These are phyloP conservation scores for Hippopotamyrus pictus DNA, from an alignment of 2,797 vertebrate species.

Conservation along the genomic window DNA sequence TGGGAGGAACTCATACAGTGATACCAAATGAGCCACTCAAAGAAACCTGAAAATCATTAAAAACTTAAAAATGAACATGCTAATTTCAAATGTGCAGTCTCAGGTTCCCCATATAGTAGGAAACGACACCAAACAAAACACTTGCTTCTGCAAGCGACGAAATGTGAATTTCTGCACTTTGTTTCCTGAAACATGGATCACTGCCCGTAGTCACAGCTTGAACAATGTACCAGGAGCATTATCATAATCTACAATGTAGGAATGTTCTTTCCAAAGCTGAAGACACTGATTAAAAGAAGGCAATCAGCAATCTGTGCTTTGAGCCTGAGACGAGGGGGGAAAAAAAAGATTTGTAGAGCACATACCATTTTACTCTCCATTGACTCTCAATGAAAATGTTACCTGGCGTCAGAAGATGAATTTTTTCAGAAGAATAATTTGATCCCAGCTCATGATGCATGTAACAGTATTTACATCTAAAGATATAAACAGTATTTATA, in stretches of 20 bases:
- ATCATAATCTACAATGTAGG: neutral
- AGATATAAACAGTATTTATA: no score
- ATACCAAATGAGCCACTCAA: neutral
- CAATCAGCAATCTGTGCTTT: neutral
- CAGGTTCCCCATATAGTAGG: neutral
- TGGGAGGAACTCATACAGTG: neutral
- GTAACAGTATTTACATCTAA: neutral
- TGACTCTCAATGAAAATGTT: neutral
- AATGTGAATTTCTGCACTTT: neutral
- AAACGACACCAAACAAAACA: neutral
- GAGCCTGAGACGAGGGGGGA: neutral
- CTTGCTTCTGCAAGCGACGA: neutral
- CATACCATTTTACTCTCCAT: conserved; percentile 2
- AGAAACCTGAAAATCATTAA: neutral
- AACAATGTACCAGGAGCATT: neutral
- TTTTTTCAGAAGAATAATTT: neutral
- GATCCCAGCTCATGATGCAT: neutral
- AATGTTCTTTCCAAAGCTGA: neutral
- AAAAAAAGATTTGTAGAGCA: neutral
- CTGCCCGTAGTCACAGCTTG: neutral
- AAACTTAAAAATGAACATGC: neutral
- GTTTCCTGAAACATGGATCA: neutral
- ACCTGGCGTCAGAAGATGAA: neutral
- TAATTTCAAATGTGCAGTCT: neutral
- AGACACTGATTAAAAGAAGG: neutral